phyloP scores from a whole-genome alignment of 2,888 invertebrate species.

The Philereme transversata region DNA sequence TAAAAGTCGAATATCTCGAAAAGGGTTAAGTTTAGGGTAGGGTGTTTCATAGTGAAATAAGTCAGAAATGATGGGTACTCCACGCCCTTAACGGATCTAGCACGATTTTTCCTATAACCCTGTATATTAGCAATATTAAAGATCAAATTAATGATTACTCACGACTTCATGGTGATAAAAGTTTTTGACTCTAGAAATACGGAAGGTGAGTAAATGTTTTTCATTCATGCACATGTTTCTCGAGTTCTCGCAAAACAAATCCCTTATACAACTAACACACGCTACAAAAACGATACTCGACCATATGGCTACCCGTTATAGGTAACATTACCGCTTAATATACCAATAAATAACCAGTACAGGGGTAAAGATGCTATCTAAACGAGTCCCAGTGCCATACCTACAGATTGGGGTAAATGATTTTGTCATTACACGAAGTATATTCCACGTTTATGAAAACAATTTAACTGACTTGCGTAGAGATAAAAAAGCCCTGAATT shows the following conservation, averaged over 20 bases:
- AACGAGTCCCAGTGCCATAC: slow-evolving; percentile 44
- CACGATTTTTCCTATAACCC: no score
- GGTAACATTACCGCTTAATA: slow-evolving; percentile 55
- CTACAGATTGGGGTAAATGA: slow-evolving; percentile 40
- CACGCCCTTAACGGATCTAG: no score
- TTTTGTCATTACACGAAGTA: slow-evolving; percentile 33
- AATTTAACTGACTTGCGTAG: slow-evolving; percentile 14
- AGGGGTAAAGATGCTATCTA: slow-evolving; percentile 49
- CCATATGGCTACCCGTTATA: slow-evolving; percentile 31
- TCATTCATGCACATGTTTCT: not conserved
- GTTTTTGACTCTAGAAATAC: no score
- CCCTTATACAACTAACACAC: slow-evolving; percentile 4
- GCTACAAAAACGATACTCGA: slow-evolving; percentile 14
- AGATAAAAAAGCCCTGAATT: no score
- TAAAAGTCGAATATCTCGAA: no score
- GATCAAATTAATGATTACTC: no score
- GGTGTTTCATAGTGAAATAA: no score
- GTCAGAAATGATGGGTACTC: no score
- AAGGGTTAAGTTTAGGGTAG: no score
- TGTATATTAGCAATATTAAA: no score
- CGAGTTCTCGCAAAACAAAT: not conserved
- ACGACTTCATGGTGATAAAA: no score
- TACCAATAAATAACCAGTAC: slow-evolving; percentile 52
- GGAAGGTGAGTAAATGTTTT: not conserved
- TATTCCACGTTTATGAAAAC: slow-evolving; percentile 11